Conservation (phyloP, 2,888 invertebrate genomes). For the Drosophila prolongata region DNA sequence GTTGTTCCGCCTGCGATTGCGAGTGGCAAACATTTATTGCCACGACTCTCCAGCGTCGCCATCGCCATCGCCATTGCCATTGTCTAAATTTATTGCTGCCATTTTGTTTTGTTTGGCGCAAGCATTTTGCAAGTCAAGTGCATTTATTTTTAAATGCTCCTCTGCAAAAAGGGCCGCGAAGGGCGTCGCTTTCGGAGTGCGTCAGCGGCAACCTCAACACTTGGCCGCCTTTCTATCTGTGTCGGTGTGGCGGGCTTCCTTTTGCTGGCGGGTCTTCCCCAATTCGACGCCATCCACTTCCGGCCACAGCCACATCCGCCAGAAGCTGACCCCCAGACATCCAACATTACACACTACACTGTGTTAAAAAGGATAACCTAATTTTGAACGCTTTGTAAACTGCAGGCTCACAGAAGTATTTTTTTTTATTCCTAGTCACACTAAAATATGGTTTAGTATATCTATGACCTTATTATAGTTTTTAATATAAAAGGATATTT, state of each 20-base stretch:
- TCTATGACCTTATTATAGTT: too few species aligned
- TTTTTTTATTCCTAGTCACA: background rate
- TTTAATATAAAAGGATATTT: too few species aligned
- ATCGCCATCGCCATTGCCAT: constrained; percentile 61
- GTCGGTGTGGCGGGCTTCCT: constrained; percentile 37
- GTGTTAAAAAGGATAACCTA: background rate
- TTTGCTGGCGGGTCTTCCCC: constrained; percentile 32
- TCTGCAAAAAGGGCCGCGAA: constrained; percentile 35
- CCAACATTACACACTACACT: too few species aligned
- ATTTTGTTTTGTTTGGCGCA: constrained; percentile 62
- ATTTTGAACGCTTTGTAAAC: background rate
- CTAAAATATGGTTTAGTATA: too few species aligned
- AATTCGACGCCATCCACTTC: constrained; percentile 54
- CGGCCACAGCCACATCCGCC: constrained; percentile 62
- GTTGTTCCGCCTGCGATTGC: constrained; percentile 44
- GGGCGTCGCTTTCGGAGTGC: constrained; percentile 46
- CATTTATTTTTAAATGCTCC: constrained; percentile 66
- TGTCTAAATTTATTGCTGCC: constrained; percentile 68
- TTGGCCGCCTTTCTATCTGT: constrained; percentile 24
- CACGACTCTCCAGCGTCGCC: constrained; percentile 62
- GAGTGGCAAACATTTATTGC: constrained; percentile 73
- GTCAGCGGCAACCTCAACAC: constrained; percentile 75
- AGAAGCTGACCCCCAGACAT: constrained; percentile 58
- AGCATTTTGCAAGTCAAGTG: constrained; percentile 68
- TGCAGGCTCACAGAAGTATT: background rate